Evolutionary conservation across 2,113 vertebrate species (phyloP).

Genomic region (Phainopepla nitens): DNA sequence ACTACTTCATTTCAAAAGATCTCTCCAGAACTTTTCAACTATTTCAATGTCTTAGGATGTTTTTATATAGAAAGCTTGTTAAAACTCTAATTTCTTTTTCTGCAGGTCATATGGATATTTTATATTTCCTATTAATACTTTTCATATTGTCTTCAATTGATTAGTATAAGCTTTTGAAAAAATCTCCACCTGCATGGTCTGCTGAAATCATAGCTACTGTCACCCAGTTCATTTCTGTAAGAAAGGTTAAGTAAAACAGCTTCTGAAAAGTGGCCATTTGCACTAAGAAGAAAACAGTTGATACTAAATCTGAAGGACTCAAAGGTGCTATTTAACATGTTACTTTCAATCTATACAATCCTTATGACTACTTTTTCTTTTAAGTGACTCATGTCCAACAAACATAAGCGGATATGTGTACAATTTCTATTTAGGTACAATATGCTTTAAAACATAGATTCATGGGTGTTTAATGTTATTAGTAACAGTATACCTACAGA

Average conservation of each 20-base stretch:
- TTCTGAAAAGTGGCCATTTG: not conserved
- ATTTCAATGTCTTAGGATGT: not conserved
- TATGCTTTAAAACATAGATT: not conserved
- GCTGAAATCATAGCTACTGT: not conserved
- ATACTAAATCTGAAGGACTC: not conserved
- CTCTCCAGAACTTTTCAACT: not conserved
- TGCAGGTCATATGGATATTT: not conserved
- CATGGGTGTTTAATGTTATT: not conserved
- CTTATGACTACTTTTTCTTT: not conserved
- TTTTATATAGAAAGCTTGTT: not conserved
- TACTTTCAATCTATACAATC: not conserved
- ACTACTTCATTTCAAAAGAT: not conserved
- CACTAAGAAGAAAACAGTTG: not conserved
- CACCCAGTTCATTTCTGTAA: not conserved
- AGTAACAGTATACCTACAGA: not conserved
- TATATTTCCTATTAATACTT: not conserved
- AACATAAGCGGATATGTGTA: not conserved
- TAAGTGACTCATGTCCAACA: not conserved
- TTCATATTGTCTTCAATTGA: not conserved
- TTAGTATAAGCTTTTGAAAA: not conserved
- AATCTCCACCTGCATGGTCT: not conserved
- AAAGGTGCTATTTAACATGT: not conserved
- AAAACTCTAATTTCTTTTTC: not conserved
- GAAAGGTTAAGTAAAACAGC: not conserved
- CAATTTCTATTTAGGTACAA: not conserved